A percentile compares a stretch with the other conserved stretches of the same genome.
These are phyloP conservation scores for Liodrosophila aerea DNA, from an alignment of 2,888 invertebrate genomes.

Conservation along the genomic window DNA sequence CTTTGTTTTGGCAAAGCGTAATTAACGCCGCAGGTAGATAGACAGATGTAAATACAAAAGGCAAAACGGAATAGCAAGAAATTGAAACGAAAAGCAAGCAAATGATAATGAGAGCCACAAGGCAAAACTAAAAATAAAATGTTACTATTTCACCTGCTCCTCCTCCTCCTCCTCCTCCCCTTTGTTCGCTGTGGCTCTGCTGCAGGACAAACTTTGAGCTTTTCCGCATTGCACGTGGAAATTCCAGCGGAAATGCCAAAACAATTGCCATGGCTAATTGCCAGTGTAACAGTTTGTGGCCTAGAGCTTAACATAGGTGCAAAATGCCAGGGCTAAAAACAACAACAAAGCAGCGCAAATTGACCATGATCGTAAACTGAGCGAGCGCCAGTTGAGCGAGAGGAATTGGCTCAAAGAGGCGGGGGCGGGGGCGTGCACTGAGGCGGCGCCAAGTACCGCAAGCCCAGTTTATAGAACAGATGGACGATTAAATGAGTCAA, in stretches of 20 bases:
- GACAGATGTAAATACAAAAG: slow-evolving; percentile 28
- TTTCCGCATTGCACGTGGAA: slow-evolving; percentile 44
- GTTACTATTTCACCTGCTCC: slow-evolving; percentile 10
- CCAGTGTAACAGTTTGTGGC: slow-evolving; percentile 24
- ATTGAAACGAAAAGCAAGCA: slow-evolving; percentile 8
- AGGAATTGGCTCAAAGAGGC: not conserved
- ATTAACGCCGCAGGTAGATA: slow-evolving; percentile 43
- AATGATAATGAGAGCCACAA: slow-evolving; percentile 52
- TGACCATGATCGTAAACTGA: slow-evolving; percentile 48
- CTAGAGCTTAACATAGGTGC: slow-evolving; percentile 40
- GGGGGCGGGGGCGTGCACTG: slow-evolving; percentile 46
- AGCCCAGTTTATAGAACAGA: slow-evolving; percentile 42
- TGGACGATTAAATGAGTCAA: slow-evolving; percentile 40
- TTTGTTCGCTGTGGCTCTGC: not conserved
- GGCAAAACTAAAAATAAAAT: slow-evolving; percentile 34
- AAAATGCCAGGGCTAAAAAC: slow-evolving; percentile 49
- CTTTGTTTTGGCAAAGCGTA: slow-evolving; percentile 49
- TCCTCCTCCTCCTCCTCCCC: not conserved
- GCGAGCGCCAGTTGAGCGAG: slow-evolving; percentile 4
- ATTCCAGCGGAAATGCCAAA: slow-evolving; percentile 70
- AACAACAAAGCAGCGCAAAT: slow-evolving; percentile 37
- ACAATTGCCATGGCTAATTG: slow-evolving; percentile 62
- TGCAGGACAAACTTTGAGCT: slow-evolving; percentile 55
- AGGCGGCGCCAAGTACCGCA: slow-evolving; percentile 59
- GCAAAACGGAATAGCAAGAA: slow-evolving; percentile 9